Base-by-base conservation (phyloP, 2,113 vertebrate genomes). In the Ptilorrhoa leucosticta region DNA sequence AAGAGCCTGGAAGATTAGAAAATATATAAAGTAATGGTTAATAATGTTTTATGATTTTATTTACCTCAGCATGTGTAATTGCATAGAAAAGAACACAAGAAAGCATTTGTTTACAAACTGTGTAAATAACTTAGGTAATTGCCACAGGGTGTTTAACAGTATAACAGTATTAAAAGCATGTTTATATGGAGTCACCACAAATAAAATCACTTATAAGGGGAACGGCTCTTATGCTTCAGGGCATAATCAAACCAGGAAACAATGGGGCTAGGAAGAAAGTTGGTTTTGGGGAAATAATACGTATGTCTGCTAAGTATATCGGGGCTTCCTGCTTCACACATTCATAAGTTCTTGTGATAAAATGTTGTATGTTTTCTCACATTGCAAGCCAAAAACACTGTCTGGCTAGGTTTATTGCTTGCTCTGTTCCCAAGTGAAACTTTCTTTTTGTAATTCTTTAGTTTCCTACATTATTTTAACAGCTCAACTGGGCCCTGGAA, bases 311-410 rank as follows among this genome's bases (percentile, higher is more conserved):
- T 90, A 89, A 83, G 33, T 81, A 26, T 93, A 81, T 78, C 83
- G 68, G 35, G 60, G 64, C 64, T 96, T 97, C 93, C 86, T 95
- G 91, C 76, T 95, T 97, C 95, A 87, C 89, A 92, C 94, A 51
- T 94, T 88, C 37, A 40, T 92, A 95, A 63, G 50, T 51, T 89
- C 56, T 89, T 90, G 71, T 71, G 91, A 89, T 90, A 93, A 60
- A 94, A 93, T 66, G 53, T 60, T 90, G 35, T 44, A 33, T 37
- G 37, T 77, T 91, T 57, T 94, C 72, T 97, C 89, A 95, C 83
- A 93, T 96, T n/a, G 0, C 58, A 92, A 87, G 83, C 94, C 86
- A 93, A 87, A 94, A 88, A 6, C 68, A 47, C 9, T 47, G 33
- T 64, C 94, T 92, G 86, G 72, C 42, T 78, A 47, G 47, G 83